Evolutionary conservation across 2,888 invertebrate genomes (phyloP), one percentile per base, ranked within the genome.

Genomic region (Lapara coniferarum): DNA sequence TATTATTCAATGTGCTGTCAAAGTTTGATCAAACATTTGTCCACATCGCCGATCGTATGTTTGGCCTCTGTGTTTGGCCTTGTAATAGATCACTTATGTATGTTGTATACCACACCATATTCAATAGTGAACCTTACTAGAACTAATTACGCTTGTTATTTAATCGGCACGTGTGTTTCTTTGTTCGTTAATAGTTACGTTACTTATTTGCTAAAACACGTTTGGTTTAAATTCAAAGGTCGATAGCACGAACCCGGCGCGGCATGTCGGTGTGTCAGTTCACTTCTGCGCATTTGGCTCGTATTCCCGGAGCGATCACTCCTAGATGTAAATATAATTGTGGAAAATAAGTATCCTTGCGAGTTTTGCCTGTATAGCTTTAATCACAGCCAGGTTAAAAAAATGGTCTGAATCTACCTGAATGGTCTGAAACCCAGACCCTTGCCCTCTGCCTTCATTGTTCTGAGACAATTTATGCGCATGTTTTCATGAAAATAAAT

Each of bases 51-150:
- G 10, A 59, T 19, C 56, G 56, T 44, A 25, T 78, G 81, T 78
- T 77, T 80, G 83, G 77, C 86, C 85, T 86, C n/a, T n/a, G n/a
- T 78, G 81, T 78, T 77, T 80, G 83, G 77, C 86, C 85, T 86
- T 86, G 85, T 71, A 77, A 82, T 83, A 81, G 78, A 75, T 78
- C 81, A 82, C 82, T 81, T 75, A n/a, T n/a, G n/a, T n/a, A n/a
- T n/a, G 75, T 79, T 79, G 77, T 25, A 25, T 63, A 49, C 19
- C 19, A 59, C 59, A 46, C 16, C 37, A 66, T 66, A 70, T 19
- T 67, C 19, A 56, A 67, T 56, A 68, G 25, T 72, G 71, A 70
- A 67, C 67, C 59, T 14, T 76, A 56, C 25, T 63, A 1, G 14
- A 63, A 63, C 19, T 13, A 6, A 13, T 49, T 63, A 19, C 13